Percentiles rank a stretch among this genome's conserved stretches.
Conservation (phyloP, 92 coral and sea anemone genomes). For the Heliopora coerulea region DNA sequence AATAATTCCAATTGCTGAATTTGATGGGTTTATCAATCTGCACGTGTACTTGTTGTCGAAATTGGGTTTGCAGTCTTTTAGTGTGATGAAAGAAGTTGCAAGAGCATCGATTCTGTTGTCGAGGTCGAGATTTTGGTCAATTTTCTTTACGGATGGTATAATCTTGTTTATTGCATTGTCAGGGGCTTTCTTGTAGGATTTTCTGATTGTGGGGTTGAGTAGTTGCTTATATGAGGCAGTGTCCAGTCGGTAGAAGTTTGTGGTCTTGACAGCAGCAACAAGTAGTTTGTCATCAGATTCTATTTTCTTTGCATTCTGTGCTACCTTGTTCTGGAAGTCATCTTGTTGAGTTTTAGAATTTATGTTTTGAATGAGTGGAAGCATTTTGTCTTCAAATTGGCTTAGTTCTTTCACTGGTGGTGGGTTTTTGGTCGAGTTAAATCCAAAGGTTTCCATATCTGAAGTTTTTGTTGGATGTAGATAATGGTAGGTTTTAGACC, state of each 20-base stretch:
- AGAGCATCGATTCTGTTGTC: neutral
- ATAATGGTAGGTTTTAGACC: too few relatives aligned
- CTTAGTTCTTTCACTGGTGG: constrained; percentile 6
- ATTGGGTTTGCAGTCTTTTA: constrained; percentile 48
- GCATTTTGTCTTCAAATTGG: constrained; percentile 33
- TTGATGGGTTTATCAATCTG: constrained; percentile 43
- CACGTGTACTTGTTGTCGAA: constrained; percentile 41
- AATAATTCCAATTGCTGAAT: constrained; percentile 40
- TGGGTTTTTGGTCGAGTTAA: too few relatives aligned
- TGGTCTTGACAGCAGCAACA: too few relatives aligned
- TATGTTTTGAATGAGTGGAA: constrained; percentile 14
- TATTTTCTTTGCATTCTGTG: constrained; percentile 7
- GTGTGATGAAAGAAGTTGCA: constrained; percentile 23
- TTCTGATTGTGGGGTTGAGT: neutral
- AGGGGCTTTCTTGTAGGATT: neutral
- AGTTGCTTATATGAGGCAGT: too few relatives aligned
- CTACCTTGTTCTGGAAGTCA: constrained; percentile 13
- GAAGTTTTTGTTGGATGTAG: too few relatives aligned
- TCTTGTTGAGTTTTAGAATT: neutral
- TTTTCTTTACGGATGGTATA: neutral
- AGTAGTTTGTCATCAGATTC: neutral
- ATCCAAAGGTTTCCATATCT: too few relatives aligned
- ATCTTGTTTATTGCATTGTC: neutral
- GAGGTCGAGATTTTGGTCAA: neutral
- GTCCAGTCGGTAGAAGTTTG: too few relatives aligned